Base-by-base conservation (phyloP, 2,113 vertebrate genomes). In the Albula glossodonta region DNA sequence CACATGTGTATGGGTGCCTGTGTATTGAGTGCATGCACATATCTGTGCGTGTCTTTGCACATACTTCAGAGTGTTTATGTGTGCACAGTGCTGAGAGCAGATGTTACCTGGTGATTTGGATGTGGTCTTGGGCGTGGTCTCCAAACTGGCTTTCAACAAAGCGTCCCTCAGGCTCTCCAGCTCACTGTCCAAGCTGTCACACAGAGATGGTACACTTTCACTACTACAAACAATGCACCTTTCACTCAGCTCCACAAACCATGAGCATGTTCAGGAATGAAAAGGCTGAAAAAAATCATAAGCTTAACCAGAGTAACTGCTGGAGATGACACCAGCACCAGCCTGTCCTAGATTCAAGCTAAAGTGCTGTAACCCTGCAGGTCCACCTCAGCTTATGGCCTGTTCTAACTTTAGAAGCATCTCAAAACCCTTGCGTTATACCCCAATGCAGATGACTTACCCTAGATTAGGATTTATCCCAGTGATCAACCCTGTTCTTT, bases 121-220 rank as follows among this genome's bases (percentile, higher is more conserved):
- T 60, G 93, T 87, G 6, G 92, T 83, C 53, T 96, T 96, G 53
- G 93, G 84, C 2, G 93, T 87, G 0, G 93, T 91, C 52, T 98
- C 97, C 88, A 99, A 92, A 74, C 94, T 96, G 17, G 96, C 96
- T 94, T 99, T 98, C 87, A 97, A 89, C 86, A 99, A 91, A 1
- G 96, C 94, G 0, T 94, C 95, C 83, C 95, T 96, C 80, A 99
- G 94, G 89, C 93, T 96, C 91, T 99, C 97, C 15, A 99, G 93
- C 86, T 99, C 97, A 49, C 90, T 96, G 92, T 99, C 97, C 91
- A 97, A 94, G 91, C 98, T 99, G 87, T 0, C 74, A 87, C 15
- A 84, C 6, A 88, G 66, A 87, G 2, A 86, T 51, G 82, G 31
- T 31, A 41, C 77, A 81, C 81, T 78, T 17, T n/a, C 63, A 12